Evolutionary conservation across 37 sponge, comb jelly and placozoan species (phyloP).

Genomic region (Crambe crambe): DNA sequence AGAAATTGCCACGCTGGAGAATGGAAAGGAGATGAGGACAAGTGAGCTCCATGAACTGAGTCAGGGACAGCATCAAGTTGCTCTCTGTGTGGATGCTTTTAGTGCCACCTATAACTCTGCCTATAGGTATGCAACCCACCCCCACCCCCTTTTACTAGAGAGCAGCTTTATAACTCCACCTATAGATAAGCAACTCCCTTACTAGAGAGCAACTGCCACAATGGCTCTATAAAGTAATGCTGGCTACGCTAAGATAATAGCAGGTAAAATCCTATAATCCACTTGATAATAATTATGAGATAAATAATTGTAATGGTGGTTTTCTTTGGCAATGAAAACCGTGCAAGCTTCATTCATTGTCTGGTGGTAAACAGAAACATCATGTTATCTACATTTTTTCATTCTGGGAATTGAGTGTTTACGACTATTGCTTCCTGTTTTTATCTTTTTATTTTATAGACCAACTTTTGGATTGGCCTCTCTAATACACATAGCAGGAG

Average conservation of each 20-base stretch:
- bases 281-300: no score
- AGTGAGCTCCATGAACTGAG: not conserved
- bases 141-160: not conserved
- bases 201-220: not conserved
- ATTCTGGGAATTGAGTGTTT: not conserved
- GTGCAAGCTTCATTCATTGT: not conserved
- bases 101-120: slow-evolving; percentile 11
- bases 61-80: not conserved
- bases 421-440: not conserved
- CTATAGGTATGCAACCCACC: slow-evolving; percentile 17
- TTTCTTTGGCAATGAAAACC: not conserved
- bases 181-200: not conserved
- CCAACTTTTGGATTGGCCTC: slow-evolving; percentile 28
- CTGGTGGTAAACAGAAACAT: no score
- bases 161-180: not conserved
- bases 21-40: no score
- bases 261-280: not conserved
- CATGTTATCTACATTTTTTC: not conserved
- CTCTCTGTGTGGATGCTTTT: slow-evolving; percentile 8
- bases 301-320: no score
- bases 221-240: not conserved
- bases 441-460: slow-evolving; percentile 4
- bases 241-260: not conserved
- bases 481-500: slow-evolving; percentile 33
- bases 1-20: no score